phyloP scores from a whole-genome alignment of 2,797 vertebrate species.

The Pipistrellus nathusii region DNA sequence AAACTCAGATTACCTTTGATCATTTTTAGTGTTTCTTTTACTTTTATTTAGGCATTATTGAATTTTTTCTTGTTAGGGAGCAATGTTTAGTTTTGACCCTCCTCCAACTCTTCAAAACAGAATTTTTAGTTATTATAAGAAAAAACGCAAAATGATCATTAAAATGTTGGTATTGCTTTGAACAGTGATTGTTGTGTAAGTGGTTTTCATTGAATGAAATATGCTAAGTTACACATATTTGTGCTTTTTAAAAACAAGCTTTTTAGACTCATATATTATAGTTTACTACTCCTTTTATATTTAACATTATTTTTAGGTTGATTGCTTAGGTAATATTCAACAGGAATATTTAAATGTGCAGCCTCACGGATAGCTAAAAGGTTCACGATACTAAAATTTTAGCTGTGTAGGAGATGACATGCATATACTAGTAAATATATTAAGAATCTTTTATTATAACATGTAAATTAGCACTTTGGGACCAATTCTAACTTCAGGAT shows the following conservation, averaged over 20 bases:
- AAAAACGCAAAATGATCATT: slow-evolving; percentile 12
- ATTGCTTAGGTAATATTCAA: slow-evolving; percentile 39
- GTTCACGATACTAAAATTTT: background rate
- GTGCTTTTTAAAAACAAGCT: slow-evolving; percentile 48
- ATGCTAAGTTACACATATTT: slow-evolving; percentile 32
- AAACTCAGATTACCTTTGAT: background rate
- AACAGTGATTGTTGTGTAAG: slow-evolving; percentile 10
- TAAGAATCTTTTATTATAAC: slow-evolving; percentile 19
- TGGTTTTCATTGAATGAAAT: slow-evolving; percentile 35
- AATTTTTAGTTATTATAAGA: slow-evolving; percentile 29
- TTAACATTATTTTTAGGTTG: slow-evolving; percentile 47
- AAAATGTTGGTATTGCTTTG: slow-evolving; percentile 47
- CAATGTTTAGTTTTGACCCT: background rate
- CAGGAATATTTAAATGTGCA: slow-evolving; percentile 3
- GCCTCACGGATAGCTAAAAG: background rate
- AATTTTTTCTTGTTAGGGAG: slow-evolving; percentile 17
- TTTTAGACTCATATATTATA: background rate
- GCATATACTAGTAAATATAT: background rate
- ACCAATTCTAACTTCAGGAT: slow-evolving; percentile 29
- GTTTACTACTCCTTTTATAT: background rate
- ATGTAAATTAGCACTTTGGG: slow-evolving; percentile 43
- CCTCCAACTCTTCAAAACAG: background rate
- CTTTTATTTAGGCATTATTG: slow-evolving; percentile 38
- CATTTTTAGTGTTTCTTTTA: slow-evolving; percentile 37
- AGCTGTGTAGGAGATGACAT: slow-evolving; percentile 7